phyloP scores from a whole-genome alignment of 2,888 invertebrate genomes.

The Athrips mouffetella region DNA sequence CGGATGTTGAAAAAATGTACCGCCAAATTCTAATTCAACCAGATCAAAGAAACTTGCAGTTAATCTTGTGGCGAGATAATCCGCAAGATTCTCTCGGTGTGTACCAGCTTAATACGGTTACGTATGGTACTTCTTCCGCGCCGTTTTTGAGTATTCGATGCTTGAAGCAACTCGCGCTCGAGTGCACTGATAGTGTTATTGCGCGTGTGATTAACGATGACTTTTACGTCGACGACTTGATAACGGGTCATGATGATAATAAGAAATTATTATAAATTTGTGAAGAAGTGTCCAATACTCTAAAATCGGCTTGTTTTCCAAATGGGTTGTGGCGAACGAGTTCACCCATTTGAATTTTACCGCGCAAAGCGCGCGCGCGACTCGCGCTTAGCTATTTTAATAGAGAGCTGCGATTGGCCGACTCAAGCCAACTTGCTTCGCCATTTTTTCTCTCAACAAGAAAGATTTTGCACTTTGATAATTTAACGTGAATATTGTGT shows the following conservation, averaged over 20 bases:
- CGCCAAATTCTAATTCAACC: conserved; percentile 29
- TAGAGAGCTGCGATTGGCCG: no score
- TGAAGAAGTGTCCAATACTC: conserved; percentile 12
- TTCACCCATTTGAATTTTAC: no score
- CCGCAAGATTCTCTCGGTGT: conserved; percentile 24
- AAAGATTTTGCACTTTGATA: no score
- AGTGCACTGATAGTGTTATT: conserved; percentile 28
- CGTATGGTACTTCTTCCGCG: conserved; percentile 35
- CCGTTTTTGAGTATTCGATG: conserved; percentile 35
- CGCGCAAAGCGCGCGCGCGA: no score
- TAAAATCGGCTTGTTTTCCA: conserved; percentile 25
- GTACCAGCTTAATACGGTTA: conserved; percentile 32
- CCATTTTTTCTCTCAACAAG: no score
- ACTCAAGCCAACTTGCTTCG: no score
- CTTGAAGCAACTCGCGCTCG: conserved; percentile 32
- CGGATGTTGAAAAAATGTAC: conserved; percentile 37
- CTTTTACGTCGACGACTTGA: conserved; percentile 23
- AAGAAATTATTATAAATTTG: conserved; percentile 18
- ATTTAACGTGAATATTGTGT: no score
- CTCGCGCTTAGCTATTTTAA: no score
- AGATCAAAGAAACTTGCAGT: conserved; percentile 32
- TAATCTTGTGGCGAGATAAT: conserved; percentile 37
- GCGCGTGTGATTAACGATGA: conserved; percentile 26
- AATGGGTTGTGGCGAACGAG: no score
- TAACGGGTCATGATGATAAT: conserved; percentile 16